Base-by-base conservation (phyloP, 2,888 invertebrate genomes). In the Cataglyphis livida region DNA sequence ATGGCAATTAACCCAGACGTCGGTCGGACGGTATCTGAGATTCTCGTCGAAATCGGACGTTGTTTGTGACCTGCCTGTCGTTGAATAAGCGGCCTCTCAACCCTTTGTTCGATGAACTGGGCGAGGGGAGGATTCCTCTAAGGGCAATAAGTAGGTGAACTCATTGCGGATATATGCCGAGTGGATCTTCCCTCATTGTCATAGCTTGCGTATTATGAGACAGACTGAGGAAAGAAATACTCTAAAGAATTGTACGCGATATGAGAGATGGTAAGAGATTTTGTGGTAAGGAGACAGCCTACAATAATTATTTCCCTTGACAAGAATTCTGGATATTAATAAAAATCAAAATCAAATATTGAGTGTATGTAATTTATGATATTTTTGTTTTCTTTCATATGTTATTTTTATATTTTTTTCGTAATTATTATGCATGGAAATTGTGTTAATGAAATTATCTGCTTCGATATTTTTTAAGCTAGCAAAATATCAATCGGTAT, bases 1-100 rank as follows among this genome's bases (percentile, higher is more conserved):
- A 90, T 86, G 90, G 91, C 89, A 92, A 91, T 91, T 87, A 91
- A 92, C 90, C 91, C 87, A 87, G 88, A 90, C 91, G 90, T 91
- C 88, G 84, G 57, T 78, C 61, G 83, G 87, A 87, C 86, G 9
- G 9, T 79, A 73, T 79, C 81, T 59, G 64, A 68, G 82, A 71
- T 86, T 65, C 57, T 82, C 62, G 70, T 81, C 35, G 48, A 10
- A 59, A 85, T 76, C 78, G 41, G 64, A 75, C 68, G 73, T 32
- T 76, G 68, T 59, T 62, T 32, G 75, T 79, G 65, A 66, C 71
- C 28, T 54, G 61, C 54, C 57, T 21, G 61, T 12, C 71, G 59
- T 70, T 79, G 78, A 70, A 79, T 68, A 70, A 78, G 35, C 44
- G 35, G 44, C 71, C 51, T 70, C 44, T 79, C 44, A 10, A 70